Conservation (phyloP, 1,140 invertebrate species). For the Zeugodacus cucurbitae region DNA sequence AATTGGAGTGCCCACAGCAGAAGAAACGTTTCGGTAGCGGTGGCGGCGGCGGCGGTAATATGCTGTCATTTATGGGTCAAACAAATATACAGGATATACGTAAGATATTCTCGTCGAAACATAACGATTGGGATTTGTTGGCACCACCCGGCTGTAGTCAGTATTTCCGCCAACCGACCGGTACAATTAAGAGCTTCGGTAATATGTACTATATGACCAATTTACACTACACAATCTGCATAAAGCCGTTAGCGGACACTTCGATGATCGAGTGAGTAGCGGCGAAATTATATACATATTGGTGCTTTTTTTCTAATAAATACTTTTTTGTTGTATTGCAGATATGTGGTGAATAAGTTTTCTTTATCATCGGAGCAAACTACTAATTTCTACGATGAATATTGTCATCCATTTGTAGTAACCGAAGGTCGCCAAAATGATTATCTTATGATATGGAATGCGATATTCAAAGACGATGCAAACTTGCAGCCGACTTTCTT, state of each 20-base stretch:
- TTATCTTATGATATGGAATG: constrained; percentile 66
- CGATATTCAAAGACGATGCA: constrained; percentile 25
- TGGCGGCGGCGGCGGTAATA: constrained; percentile 36
- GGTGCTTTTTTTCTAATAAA: background rate
- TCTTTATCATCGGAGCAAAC: constrained; percentile 19
- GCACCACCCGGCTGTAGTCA: constrained; percentile 73
- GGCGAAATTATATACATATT: background rate
- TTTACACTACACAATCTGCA: constrained; percentile 64
- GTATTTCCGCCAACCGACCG: constrained; percentile 70
- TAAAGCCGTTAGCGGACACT: constrained; percentile 47
- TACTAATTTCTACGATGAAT: constrained; percentile 35
- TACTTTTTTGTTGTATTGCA: background rate
- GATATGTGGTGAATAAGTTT: constrained; percentile 39
- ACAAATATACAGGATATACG: constrained; percentile 58
- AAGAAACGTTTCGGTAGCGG: constrained; percentile 45
- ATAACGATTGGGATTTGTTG: constrained; percentile 46
- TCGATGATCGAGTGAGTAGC: constrained; percentile 42
- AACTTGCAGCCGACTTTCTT: constrained; percentile 56
- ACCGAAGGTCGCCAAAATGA: constrained; percentile 55
- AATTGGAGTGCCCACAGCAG: constrained; percentile 68
- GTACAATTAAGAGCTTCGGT: constrained; percentile 70
- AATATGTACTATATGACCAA: constrained; percentile 44
- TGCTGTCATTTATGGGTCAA: constrained; percentile 42
- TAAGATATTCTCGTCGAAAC: constrained; percentile 57
- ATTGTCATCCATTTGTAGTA: constrained; percentile 40